Percentiles rank a stretch among this genome's conserved stretches.
Evolutionary conservation across 2,113 vertebrate genomes (phyloP).

Genomic region (Thomomys bottae): DNA sequence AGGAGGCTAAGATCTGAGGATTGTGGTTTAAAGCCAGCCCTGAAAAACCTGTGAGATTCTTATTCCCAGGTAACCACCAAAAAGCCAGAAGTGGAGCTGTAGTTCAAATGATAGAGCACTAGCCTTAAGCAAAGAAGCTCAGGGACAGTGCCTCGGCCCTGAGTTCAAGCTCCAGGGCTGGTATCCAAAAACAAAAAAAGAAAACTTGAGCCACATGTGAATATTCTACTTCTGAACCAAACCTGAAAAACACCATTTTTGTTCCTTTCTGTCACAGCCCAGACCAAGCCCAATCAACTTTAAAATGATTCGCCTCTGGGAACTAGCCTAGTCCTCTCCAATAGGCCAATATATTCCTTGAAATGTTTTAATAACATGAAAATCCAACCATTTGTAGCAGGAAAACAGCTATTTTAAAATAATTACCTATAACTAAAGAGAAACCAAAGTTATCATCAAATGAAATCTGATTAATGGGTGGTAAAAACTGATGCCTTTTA

Average conservation of each 20-base stretch:
- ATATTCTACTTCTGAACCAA: neutral
- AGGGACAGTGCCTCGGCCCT: too few relatives aligned
- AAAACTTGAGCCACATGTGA: neutral
- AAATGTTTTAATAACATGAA: slow-evolving; percentile 70
- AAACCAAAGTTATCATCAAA: slow-evolving; percentile 68
- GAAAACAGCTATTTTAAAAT: slow-evolving; percentile 71
- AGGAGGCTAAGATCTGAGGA: too few relatives aligned
- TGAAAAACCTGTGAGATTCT: too few relatives aligned
- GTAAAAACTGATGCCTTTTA: slow-evolving; percentile 64
- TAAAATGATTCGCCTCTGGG: slow-evolving; percentile 50
- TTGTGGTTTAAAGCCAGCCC: too few relatives aligned
- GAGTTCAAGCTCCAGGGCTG: too few relatives aligned
- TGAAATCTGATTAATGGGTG: slow-evolving; percentile 75
- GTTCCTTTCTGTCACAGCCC: slow-evolving; percentile 44
- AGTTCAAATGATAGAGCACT: too few relatives aligned
- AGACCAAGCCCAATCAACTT: slow-evolving; percentile 35
- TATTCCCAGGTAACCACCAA: too few relatives aligned
- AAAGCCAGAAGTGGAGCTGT: too few relatives aligned
- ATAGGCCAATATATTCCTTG: slow-evolving; percentile 58
- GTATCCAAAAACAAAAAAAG: too few relatives aligned
- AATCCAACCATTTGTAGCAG: slow-evolving; percentile 43
- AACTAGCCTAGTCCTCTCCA: slow-evolving; percentile 12
- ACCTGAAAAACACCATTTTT: neutral
- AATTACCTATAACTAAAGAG: slow-evolving; percentile 76
- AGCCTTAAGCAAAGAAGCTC: too few relatives aligned